Percentiles rank a stretch among this genome's conserved stretches.
These are phyloP conservation scores for Percopsis omiscomaycus DNA, from an alignment of 2,797 vertebrate genomes.

Conservation along the genomic window DNA sequence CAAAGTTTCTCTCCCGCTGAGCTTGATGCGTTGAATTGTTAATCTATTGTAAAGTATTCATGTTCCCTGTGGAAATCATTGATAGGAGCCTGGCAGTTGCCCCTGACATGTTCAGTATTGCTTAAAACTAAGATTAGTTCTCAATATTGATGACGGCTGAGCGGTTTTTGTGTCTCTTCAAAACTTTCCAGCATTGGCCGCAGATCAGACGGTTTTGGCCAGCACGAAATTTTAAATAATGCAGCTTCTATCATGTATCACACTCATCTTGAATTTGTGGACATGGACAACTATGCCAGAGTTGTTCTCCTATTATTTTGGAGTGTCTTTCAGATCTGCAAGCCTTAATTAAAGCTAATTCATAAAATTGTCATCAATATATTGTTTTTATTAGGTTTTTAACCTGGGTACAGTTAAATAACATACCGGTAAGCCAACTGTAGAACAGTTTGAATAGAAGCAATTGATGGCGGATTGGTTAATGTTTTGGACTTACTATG, in stretches of 20 bases:
- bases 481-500: no score
- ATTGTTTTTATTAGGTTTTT: no score
- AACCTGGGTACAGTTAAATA: not conserved
- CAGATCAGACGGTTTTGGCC: slow-evolving; percentile 31
- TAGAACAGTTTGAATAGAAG: no score
- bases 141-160: slow-evolving; percentile 41
- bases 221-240: slow-evolving; percentile 47
- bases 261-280: no score
- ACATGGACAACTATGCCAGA: no score
- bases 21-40: slow-evolving; percentile 25
- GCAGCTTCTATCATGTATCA: slow-evolving; percentile 39
- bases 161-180: slow-evolving; percentile 43
- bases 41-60: slow-evolving; percentile 32
- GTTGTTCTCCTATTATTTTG: no score
- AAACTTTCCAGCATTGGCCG: slow-evolving; percentile 23
- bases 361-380: no score
- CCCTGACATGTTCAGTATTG: slow-evolving; percentile 56
- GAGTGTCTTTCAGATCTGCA: no score
- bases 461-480: no score
- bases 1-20: slow-evolving; percentile 32
- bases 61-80: slow-evolving; percentile 50
- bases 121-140: slow-evolving; percentile 58
- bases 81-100: slow-evolving; percentile 53
- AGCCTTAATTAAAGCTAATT: no score
- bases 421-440: not conserved